Evolutionary conservation across 2,113 vertebrate species (phyloP).

Genomic region (Syrmaticus mikado): DNA sequence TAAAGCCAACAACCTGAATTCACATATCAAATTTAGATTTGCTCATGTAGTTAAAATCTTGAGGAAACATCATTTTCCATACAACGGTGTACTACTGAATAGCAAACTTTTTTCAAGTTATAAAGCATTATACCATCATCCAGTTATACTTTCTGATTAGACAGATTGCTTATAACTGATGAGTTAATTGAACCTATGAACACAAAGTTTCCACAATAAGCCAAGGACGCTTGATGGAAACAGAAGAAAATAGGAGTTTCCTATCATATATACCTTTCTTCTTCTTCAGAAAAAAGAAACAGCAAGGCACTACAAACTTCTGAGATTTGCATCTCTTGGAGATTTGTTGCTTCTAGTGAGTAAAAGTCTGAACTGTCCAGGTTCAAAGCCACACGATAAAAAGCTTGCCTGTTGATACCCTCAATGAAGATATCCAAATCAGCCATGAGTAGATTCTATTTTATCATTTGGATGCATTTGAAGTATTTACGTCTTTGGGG

Average conservation of each 20-base stretch:
- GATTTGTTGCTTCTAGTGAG: neutral
- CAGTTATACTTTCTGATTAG: neutral
- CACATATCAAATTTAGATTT: neutral
- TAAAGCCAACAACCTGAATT: neutral
- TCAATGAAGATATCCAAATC: neutral
- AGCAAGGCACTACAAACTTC: neutral
- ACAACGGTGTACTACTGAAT: neutral
- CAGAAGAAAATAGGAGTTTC: neutral
- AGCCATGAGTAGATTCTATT: neutral
- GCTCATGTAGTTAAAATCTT: neutral
- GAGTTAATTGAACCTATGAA: neutral
- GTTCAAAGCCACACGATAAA: neutral
- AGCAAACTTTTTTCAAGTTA: neutral
- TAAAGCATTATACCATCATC: neutral
- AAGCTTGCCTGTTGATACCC: fast-evolving
- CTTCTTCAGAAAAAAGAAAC: neutral
- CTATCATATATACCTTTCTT: neutral
- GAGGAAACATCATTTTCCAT: neutral
- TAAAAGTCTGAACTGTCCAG: neutral
- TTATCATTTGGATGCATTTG: neutral
- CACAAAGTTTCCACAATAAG: neutral
- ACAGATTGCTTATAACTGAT: neutral
- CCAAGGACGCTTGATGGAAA: neutral
- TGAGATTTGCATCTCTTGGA: neutral
- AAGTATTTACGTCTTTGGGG: neutral